Conservation (phyloP, 2,888 invertebrate species). For the Eulithis prunata region DNA sequence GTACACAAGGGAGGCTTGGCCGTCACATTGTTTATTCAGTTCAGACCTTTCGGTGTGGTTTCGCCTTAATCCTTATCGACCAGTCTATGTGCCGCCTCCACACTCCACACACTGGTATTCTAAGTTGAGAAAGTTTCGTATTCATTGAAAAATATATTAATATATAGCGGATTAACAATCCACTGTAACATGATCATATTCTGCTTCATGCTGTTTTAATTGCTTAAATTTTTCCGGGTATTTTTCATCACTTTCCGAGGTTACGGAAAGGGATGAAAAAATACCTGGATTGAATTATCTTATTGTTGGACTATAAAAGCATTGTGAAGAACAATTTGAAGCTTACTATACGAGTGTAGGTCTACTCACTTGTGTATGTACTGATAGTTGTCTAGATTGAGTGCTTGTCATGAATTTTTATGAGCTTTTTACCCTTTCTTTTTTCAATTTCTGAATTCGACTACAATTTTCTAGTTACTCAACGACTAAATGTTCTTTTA, state of each 20-base stretch:
- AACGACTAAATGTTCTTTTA: too few species aligned
- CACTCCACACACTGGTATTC: slow-evolving; percentile 20
- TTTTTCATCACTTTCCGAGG: too few species aligned
- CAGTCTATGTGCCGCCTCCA: slow-evolving; percentile 50
- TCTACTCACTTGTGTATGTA: slow-evolving; percentile 13
- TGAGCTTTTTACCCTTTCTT: slow-evolving; percentile 1
- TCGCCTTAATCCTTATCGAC: slow-evolving; percentile 69
- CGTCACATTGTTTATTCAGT: slow-evolving; percentile 74
- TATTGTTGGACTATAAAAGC: too few species aligned
- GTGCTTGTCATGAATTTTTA: slow-evolving; percentile 31
- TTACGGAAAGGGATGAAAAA: too few species aligned
- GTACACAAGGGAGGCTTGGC: slow-evolving; percentile 46
- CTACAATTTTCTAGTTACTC: neutral
- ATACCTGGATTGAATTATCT: too few species aligned
- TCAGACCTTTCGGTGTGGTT: slow-evolving; percentile 58
- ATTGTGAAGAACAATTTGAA: neutral
- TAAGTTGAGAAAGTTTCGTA: neutral
- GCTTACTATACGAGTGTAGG: neutral
- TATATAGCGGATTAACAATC: too few species aligned
- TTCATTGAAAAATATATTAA: too few species aligned
- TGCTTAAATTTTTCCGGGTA: too few species aligned
- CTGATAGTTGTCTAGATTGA: slow-evolving; percentile 30
- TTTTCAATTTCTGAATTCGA: neutral
- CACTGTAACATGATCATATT: too few species aligned
- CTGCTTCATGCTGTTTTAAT: too few species aligned